Base-by-base conservation (phyloP, 2,113 vertebrate species). In the Prunella fulvescens region DNA sequence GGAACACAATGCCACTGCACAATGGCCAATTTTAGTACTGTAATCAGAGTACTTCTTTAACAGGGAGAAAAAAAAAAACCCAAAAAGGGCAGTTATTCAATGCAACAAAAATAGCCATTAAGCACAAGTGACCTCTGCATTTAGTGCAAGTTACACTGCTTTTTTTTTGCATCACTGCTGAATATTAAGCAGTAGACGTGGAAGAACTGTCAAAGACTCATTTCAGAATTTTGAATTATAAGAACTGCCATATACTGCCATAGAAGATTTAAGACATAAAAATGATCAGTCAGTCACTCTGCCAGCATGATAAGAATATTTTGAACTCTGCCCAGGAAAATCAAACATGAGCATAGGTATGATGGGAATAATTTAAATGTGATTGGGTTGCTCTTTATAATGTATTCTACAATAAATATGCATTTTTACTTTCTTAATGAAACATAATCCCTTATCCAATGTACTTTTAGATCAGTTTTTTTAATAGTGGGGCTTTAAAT, bases 371-470 rank as follows among this genome's bases (percentile, higher is more conserved):
- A 80, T 50, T 88, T 62, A 48, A 19, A 57, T 82, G 19, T 16
- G 57, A 26, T 35, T 70, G 14, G 35, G 29, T 76, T 54, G 12
- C 13, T 61, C 28, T 64, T 81, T 37, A 24, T 84, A 64, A 71
- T 19, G 10, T 56, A 60, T 86, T 93, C 40, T 76, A 29, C 35
- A 23, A 76, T 57, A 85, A 92, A 72, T 50, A 57, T 29, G 29
- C 28, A 39, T 60, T 85, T 93, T 85, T 35, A 23, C 90, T 65
- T 13, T 82, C 57, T 79, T 85, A 94, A 80, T 94, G 76, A 90
- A 91, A 81, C 90, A 67, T 53, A 87, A 80, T 72, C 17, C 28
- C 28, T 91, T 72, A 90, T 87, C 58, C 35, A 80, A n/a, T 54
- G 17, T 82, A 80, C 50, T 90, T 90, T 90, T 53, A 70, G 66